Conservation (phyloP, 2,113 vertebrate genomes). For the Dissostichus mawsoni region DNA sequence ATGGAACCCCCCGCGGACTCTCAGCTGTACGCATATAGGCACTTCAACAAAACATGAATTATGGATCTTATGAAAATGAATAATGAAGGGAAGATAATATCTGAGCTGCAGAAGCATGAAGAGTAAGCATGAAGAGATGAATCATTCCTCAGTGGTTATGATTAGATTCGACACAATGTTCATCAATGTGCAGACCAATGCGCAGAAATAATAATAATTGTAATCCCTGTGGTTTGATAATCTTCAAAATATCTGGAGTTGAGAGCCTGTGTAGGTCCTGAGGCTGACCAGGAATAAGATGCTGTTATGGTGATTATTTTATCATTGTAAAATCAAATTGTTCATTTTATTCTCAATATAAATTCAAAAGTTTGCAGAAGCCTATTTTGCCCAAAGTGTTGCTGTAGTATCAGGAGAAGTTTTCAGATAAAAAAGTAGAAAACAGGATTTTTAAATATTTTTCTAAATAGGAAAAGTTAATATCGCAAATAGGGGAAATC, state of each 20-base stretch:
- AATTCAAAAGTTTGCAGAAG: too few species aligned
- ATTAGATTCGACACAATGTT: background rate
- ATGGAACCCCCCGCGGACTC: slow-evolving; percentile 19
- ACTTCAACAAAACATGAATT: slow-evolving; percentile 64
- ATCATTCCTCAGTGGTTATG: background rate
- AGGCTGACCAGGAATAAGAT: background rate
- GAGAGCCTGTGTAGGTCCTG: background rate
- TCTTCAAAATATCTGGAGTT: background rate
- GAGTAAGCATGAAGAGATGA: slow-evolving; percentile 15
- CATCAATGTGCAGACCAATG: background rate
- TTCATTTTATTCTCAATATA: slow-evolving; percentile 17
- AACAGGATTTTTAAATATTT: too few species aligned
- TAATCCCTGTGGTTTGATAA: background rate
- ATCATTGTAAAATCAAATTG: background rate
- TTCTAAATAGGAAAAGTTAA: too few species aligned
- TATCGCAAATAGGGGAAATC: background rate
- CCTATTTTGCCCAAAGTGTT: too few species aligned
- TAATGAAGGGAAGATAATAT: slow-evolving; percentile 66
- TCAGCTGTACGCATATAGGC: slow-evolving; percentile 19
- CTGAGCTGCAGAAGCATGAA: slow-evolving; percentile 29
- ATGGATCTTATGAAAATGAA: slow-evolving; percentile 73
- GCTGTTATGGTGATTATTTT: background rate
- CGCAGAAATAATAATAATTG: background rate
- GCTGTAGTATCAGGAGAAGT: too few species aligned
- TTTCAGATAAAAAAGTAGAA: too few species aligned